These are phyloP conservation scores for Stenchaetothrips biformis DNA, from an alignment of 2,888 invertebrate species.

Conservation along the genomic window DNA sequence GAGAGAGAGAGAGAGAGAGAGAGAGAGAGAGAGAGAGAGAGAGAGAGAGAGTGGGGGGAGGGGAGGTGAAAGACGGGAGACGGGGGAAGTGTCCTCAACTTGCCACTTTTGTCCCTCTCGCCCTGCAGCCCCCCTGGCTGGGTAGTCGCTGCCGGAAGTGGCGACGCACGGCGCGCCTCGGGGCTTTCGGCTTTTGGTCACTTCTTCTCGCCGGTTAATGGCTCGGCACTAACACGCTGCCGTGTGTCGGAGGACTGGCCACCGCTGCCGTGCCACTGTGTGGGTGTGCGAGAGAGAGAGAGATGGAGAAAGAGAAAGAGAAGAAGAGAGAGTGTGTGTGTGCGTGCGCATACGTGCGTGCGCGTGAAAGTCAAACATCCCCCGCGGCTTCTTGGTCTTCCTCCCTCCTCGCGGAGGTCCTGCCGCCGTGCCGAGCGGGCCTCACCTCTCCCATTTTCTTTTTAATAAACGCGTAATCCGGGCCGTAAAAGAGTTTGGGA, in stretches of 20 bases:
- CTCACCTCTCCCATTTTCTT: not conserved
- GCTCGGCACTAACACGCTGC: not conserved
- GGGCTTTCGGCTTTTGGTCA: slow-evolving; percentile 3
- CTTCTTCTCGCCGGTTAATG: slow-evolving; percentile 11
- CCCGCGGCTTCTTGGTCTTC: no score
- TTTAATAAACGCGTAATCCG: slow-evolving; percentile 23
- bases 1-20: no score
- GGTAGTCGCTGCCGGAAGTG: not conserved
- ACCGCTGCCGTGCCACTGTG: not conserved
- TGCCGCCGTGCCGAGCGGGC: not conserved
- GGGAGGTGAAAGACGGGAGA: not conserved
- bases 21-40: no score
- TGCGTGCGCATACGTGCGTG: not conserved
- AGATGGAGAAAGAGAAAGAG: no score
- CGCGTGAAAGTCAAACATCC: not conserved
- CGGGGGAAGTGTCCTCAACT: not conserved
- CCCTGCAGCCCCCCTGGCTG: not conserved
- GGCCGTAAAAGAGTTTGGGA: slow-evolving; percentile 21
- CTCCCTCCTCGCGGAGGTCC: not conserved
- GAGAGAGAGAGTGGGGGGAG: no score
- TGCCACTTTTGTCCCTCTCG: not conserved
- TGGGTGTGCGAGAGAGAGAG: not conserved
- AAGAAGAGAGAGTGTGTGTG: not conserved
- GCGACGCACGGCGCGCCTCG: not conserved
- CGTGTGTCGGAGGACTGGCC: no score